phyloP scores from a whole-genome alignment of 2,888 invertebrate genomes.

The Morpho helenor region DNA sequence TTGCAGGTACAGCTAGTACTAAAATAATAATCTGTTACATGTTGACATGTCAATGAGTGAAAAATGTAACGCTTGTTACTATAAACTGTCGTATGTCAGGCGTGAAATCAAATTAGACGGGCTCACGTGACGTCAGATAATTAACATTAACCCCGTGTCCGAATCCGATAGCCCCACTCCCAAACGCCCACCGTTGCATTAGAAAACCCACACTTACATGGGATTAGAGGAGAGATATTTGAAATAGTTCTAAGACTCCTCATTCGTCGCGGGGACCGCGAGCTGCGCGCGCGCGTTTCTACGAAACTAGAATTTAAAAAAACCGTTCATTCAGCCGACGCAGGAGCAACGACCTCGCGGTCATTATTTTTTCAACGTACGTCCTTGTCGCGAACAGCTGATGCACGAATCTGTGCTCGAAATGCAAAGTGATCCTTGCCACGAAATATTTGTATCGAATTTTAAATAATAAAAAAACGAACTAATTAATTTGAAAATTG shows the following conservation, averaged over 20 bases:
- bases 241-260: slow-evolving; percentile 72
- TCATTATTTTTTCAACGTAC: slow-evolving; percentile 47
- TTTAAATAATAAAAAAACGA: background rate
- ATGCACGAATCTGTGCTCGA: slow-evolving; percentile 35
- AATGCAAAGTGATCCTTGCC: slow-evolving; percentile 15
- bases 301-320: slow-evolving; percentile 36
- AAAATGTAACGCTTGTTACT: background rate
- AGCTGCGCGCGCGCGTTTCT: slow-evolving; percentile 58
- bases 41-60: background rate
- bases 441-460: background rate
- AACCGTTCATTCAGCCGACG: slow-evolving; percentile 57
- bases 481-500: no score
- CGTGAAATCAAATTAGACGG: slow-evolving; percentile 19
- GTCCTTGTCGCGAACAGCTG: slow-evolving; percentile 70
- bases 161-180: slow-evolving; percentile 42
- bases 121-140: slow-evolving; percentile 28
- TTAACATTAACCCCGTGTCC: slow-evolving; percentile 39
- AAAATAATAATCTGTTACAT: background rate
- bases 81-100: slow-evolving; percentile 13
- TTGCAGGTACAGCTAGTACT: no score
- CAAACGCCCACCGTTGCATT: slow-evolving; percentile 49
- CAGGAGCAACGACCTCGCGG: slow-evolving; percentile 58
- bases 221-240: slow-evolving; percentile 75
- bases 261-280: slow-evolving; percentile 70
- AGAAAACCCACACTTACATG: slow-evolving; percentile 59